Percentiles rank a stretch among this genome's conserved stretches.
phyloP scores from a whole-genome alignment of 2,113 vertebrate genomes.

The Arothron firmamentum region DNA sequence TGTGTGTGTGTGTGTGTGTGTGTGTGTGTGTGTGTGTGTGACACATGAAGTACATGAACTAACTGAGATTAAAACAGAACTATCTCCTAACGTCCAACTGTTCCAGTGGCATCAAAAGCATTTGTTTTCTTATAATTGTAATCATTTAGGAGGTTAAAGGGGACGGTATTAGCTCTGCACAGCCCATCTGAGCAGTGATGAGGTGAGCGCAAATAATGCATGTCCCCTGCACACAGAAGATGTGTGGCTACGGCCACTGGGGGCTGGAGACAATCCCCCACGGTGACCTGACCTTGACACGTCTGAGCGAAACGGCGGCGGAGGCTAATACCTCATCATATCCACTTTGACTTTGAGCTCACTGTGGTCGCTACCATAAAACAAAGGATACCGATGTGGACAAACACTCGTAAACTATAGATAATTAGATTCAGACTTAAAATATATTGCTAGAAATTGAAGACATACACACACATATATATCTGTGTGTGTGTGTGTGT shows the following conservation, averaged over 20 bases:
- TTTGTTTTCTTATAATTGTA: slow-evolving; percentile 59
- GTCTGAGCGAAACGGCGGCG: slow-evolving; percentile 66
- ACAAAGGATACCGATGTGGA: slow-evolving; percentile 71
- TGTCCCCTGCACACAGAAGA: slow-evolving; percentile 51
- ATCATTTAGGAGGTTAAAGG: slow-evolving; percentile 72
- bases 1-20: too few species aligned
- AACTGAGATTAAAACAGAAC: slow-evolving; percentile 11
- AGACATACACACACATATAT: too few species aligned
- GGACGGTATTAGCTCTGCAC: slow-evolving; percentile 58
- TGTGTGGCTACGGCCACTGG: slow-evolving; percentile 52
- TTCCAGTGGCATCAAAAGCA: slow-evolving; percentile 10
- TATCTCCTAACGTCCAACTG: neutral
- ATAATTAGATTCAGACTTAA: slow-evolving; percentile 29
- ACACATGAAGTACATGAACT: neutral
- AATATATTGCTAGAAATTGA: too few species aligned
- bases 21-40: too few species aligned
- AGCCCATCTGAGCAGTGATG: slow-evolving; percentile 69
- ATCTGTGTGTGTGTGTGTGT: too few species aligned
- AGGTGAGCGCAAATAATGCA: slow-evolving; percentile 70
- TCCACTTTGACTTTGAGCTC: slow-evolving; percentile 70
- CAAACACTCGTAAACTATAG: slow-evolving; percentile 66
- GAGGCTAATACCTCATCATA: slow-evolving; percentile 77
- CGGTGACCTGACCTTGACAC: slow-evolving; percentile 75
- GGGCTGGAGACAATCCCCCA: slow-evolving; percentile 62
- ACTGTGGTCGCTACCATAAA: slow-evolving; percentile 63